Base-by-base conservation (phyloP, 2,888 invertebrate genomes). In the Agonopterix heracliana region DNA sequence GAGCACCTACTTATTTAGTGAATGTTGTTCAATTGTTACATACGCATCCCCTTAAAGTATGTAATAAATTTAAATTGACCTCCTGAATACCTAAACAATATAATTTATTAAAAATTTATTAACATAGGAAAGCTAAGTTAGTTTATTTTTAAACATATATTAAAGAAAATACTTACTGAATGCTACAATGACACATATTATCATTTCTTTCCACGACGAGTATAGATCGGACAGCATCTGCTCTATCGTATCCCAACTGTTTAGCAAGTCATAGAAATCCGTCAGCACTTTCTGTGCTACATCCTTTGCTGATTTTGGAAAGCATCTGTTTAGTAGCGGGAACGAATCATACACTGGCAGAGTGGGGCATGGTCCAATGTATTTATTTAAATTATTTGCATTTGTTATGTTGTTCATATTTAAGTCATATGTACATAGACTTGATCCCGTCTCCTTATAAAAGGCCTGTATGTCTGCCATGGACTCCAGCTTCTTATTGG, bases 201-300 rank as follows among this genome's bases (percentile, higher is more conserved):
- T 90, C 81, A 98, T 95, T 75, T 95, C 93, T 66, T 91, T 93
- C 96, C 97, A 97, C 40, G 96, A 94, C 53, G 93, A 92, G 71
- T 96, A 96, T 7, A 98, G 87, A 82, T 98, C 98, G 46, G 94
- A 93, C 36, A 97, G 85, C 74, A 97, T 92, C 82, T 97, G 96
- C 78, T 97, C 96, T 61, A 96, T 91, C 35, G 94, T 91, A 74
- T 96, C 96, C 93, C 96, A 96, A 62, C 93, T 94, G 71, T 98
- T 97, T 43, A 98, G 89, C 63, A 95, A 88, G 4, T 92, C 92
- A 79, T 96, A 96, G 61, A 97, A 91, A 72, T 94, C 93, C 45
- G 89, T 90, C 52, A 93, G 89, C 26, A 94, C 88, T 57, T 90
- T 89, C 40, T 89, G 84, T 0, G 92, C 90, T 9, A 93, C 80